phyloP scores from a whole-genome alignment of 2,888 invertebrate genomes.

The Melieria crassipennis region DNA sequence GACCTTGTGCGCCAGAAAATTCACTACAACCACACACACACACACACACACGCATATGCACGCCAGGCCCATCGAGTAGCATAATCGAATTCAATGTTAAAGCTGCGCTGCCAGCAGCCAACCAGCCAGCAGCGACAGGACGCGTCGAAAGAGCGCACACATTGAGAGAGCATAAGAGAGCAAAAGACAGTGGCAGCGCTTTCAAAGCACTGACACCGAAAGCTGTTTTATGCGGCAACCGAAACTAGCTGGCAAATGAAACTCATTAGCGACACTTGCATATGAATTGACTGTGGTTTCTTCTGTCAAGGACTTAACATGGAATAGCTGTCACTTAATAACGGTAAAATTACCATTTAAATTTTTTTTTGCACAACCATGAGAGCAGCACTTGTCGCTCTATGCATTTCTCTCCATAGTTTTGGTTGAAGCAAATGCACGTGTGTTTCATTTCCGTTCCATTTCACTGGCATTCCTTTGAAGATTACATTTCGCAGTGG shows the following conservation, averaged over 20 bases:
- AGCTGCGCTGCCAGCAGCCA: slow-evolving; percentile 14
- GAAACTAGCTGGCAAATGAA: no score
- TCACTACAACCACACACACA: slow-evolving; percentile 15
- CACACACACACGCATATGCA: no score
- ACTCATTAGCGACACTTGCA: no score
- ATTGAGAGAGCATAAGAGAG: neutral
- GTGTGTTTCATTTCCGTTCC: slow-evolving; percentile 31
- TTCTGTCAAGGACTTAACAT: no score
- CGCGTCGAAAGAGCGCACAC: neutral
- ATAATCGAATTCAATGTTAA: slow-evolving; percentile 41
- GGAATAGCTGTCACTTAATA: no score
- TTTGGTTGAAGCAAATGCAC: slow-evolving; percentile 13
- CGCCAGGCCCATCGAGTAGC: neutral
- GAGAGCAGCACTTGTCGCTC: no score
- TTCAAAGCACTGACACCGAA: no score
- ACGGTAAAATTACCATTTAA: no score
- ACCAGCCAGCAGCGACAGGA: neutral
- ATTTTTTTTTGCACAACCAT: no score
- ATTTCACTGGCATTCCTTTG: slow-evolving; percentile 40
- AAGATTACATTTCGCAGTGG: neutral
- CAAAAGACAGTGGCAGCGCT: neutral
- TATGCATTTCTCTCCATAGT: no score
- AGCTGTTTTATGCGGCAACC: no score
- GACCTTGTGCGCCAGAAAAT: slow-evolving; percentile 37
- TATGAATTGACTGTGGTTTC: no score